Evolutionary conservation across 2,797 vertebrate species (phyloP), one percentile per base, ranked within the genome.

Genomic region (Spheniscus humboldti): DNA sequence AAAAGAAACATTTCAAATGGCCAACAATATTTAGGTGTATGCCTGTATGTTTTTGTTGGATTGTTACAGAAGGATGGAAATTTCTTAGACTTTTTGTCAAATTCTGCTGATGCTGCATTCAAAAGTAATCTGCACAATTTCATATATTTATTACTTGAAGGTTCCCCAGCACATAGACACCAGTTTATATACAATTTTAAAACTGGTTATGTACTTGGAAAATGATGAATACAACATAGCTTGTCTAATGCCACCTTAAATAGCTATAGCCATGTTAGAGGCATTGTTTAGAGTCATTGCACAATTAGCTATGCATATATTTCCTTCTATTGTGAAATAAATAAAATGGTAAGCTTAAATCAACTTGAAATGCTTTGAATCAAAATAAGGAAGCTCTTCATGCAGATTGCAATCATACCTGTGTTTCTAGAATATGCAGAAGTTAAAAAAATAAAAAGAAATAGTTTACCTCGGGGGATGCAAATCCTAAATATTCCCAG

Each of bases 401-500:
- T 97, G 97, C 97, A 95, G 80, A 71, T 10, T 82, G 79, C 48
- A 7, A 64, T 93, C 97, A 67, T 95, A 96, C 94, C 91, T 95
- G 79, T 64, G 69, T 95, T 96, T 96, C 88, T 95, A 94, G 67
- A 95, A 97, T 96, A 96, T 64, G 89, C 71, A 96, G 75, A 97
- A 88, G 27, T 90, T 76, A 35, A 92, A 93, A 93, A 83, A 75
- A 41, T 14, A 13, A 91, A 39, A 94, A 87, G 28, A 94, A 97
- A 97, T 95, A 97, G 92, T 98, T 97, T 99, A 99, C 99, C 99
- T 99, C 99, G 1, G 99, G 99, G 87, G 99, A 99, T 96, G 99
- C 99, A 97, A 99, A 99, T 98, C 99, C 99, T 97, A 99, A 98
- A 98, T 99, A 99, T 91, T 99, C 99, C 99, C 99, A 99, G 98